Evolutionary conservation across 2,888 invertebrate species (phyloP), one percentile per base, ranked within the genome.

Genomic region (Drosophila maculinotata): DNA sequence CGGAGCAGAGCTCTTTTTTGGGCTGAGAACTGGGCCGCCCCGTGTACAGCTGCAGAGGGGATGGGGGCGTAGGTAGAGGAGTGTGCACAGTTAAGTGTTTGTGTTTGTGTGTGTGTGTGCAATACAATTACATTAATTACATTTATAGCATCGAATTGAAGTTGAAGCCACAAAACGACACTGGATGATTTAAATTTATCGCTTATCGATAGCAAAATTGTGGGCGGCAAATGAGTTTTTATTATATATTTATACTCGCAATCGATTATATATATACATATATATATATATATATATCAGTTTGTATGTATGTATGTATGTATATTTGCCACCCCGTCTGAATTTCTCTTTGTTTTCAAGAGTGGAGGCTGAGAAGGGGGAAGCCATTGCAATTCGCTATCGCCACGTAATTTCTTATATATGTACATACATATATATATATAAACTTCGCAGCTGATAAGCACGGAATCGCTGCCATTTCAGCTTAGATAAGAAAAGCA

Each of bases 11-110:
- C 44, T 63, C 64, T 57, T 53, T 49, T 69, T 72, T 58, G 76
- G 62, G 47, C 66, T 82, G 85, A 59, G 72, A 79, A 79, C 65
- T 84, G 82, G 79, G 85, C 63, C 76, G 76, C 30, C 30, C 44
- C 42, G 35, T 42, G 57, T 47, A 45, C 62, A 74, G 74, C 77
- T 64, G 68, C 51, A 17, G 8, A 23, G 1, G 10, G 1, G 20
- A 26, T 5, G 9, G 25, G n/a, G 35, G n/a, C n/a, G n/a, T n/a
- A n/a, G 14, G 39, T n/a, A 15, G 23, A 30, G 44, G 44, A 14
- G 31, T 20, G 42, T 28, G 31, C 48, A 14, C 36, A 62, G 45
- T 36, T 49, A n/a, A 31, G 9, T 42, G 9, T 49, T 9, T 12
- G 15, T 38, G 6, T 54, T 31, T 30, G 15, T 52, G 15, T 31